These are phyloP conservation scores for Iguana delicatissima DNA, from an alignment of 2,797 vertebrate genomes.

Conservation along the genomic window DNA sequence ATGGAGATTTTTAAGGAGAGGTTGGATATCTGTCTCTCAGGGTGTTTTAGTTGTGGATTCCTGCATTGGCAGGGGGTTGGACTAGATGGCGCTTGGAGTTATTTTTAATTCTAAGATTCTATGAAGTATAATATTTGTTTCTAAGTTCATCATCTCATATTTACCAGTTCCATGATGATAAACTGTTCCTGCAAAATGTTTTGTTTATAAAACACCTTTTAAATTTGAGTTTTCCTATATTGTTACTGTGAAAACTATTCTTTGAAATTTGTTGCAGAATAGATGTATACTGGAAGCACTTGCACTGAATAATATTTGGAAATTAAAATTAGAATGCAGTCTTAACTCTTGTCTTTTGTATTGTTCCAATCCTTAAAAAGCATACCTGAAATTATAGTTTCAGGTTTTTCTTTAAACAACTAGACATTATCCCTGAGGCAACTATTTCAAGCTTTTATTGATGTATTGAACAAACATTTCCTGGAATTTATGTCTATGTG, in stretches of 20 bases:
- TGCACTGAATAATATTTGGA: conserved; percentile 42
- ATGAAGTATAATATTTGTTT: not conserved
- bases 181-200: conserved; percentile 35
- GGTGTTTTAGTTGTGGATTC: no score
- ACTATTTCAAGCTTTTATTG: conserved; percentile 50
- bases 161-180: conserved; percentile 20
- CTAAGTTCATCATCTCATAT: not conserved
- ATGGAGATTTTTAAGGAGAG: no score
- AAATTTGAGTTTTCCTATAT: conserved; percentile 7
- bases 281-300: conserved; percentile 17
- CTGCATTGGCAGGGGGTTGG: no score
- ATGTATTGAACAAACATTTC: conserved; percentile 34
- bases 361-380: not conserved
- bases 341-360: conserved; percentile 33
- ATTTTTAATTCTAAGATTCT: not conserved
- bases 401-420: conserved; percentile 24
- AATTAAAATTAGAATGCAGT: conserved; percentile 26
- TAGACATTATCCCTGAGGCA: conserved; percentile 35
- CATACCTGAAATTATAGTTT: conserved; percentile 22
- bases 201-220: not conserved
- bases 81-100: no score
- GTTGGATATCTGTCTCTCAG: no score
- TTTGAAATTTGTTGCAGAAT: not conserved
- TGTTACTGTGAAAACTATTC: not conserved
- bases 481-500: not conserved